phyloP scores from a whole-genome alignment of 2,113 vertebrate species.

The Onychorhynchus coronatus region DNA sequence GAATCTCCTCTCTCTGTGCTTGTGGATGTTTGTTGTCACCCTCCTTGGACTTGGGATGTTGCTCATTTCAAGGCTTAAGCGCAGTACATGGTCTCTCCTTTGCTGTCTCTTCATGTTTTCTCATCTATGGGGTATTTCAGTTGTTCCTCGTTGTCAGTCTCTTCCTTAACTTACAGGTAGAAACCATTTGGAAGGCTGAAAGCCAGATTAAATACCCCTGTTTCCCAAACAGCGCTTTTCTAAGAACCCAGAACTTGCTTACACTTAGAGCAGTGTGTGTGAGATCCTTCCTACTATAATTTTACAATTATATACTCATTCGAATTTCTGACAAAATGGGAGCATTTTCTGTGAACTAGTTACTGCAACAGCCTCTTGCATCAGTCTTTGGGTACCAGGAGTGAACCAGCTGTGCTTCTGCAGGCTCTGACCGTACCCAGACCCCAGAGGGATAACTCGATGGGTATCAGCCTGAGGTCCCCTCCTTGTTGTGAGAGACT shows the following conservation, averaged over 20 bases:
- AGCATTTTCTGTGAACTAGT: slow-evolving; percentile 15
- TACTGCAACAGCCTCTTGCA: slow-evolving; percentile 30
- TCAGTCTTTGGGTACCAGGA: not conserved
- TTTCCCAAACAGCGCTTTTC: not conserved
- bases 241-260: not conserved
- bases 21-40: slow-evolving; percentile 17
- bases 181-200: not conserved
- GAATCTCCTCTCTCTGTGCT: not conserved
- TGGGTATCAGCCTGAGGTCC: slow-evolving; percentile 47
- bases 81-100: not conserved
- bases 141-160: slow-evolving; percentile 17
- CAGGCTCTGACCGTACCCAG: not conserved
- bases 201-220: not conserved
- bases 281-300: not conserved
- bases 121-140: slow-evolving; percentile 24
- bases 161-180: slow-evolving; percentile 21
- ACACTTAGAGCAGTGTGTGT: not conserved
- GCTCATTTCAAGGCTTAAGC: not conserved
- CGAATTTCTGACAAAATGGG: slow-evolving; percentile 22
- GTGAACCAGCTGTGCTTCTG: not conserved
- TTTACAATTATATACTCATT: not conserved
- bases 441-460: not conserved
- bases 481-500: slow-evolving; percentile 40
- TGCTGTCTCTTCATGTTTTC: slow-evolving; percentile 27
- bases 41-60: not conserved